These are phyloP conservation scores for Lepidostoma basale DNA, from an alignment of 1,140 invertebrate species.

Conservation along the genomic window DNA sequence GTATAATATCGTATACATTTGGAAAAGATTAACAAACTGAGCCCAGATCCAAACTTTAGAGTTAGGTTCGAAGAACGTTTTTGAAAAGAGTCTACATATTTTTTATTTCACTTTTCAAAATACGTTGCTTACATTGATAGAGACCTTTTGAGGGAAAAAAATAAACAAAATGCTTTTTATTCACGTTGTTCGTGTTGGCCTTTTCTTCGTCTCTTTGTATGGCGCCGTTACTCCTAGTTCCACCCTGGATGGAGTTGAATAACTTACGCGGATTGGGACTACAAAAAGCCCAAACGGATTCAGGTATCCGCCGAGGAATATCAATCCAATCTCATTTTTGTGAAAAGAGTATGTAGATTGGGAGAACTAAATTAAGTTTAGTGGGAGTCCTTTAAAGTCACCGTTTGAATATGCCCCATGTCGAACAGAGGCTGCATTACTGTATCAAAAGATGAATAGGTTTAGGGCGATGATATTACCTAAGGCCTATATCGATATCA, in stretches of 20 bases:
- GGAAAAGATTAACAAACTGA: no score
- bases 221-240: conserved; percentile 1
- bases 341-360: no score
- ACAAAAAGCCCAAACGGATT: background rate
- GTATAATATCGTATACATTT: no score
- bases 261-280: background rate
- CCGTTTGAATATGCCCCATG: no score
- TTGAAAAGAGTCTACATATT: conserved; percentile 7
- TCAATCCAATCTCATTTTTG: background rate
- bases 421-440: no score
- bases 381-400: no score
- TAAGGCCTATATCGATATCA: no score
- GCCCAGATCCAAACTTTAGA: background rate
- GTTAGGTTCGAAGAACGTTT: background rate
- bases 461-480: no score
- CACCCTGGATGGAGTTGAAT: no score
- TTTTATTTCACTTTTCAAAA: conserved; percentile 23
- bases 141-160: conserved; percentile 14
- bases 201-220: background rate
- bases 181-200: conserved; percentile 6
- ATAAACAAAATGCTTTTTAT: conserved; percentile 29
- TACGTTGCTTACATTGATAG: conserved; percentile 10
- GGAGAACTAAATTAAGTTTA: no score
- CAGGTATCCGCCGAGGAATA: background rate
- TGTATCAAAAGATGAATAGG: no score